Percentiles rank a stretch among this genome's conserved stretches.
Conservation (phyloP, 2,797 vertebrate genomes). For the Morus bassanus region DNA sequence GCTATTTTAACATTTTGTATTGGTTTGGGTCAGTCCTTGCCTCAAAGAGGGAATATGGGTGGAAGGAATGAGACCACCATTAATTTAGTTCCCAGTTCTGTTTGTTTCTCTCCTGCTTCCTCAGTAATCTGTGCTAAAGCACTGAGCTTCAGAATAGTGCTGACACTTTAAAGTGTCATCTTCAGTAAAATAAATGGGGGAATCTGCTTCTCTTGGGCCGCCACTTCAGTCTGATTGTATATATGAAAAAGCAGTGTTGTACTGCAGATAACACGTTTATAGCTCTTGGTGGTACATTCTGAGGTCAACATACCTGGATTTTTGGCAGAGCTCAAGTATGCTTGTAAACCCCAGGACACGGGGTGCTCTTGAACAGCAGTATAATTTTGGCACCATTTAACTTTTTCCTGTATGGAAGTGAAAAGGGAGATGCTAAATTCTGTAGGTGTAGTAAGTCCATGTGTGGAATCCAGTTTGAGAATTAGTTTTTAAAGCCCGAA, state of each 20-base stretch:
- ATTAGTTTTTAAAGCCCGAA: background rate
- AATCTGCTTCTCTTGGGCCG: background rate
- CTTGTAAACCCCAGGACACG: background rate
- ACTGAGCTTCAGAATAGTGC: background rate
- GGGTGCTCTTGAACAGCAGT: fast-evolving
- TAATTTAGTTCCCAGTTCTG: background rate
- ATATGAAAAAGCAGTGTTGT: background rate
- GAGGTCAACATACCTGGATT: background rate
- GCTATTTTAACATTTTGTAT: background rate
- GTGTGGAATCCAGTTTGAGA: background rate
- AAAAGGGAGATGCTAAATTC: background rate
- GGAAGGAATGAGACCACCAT: fast-evolving
- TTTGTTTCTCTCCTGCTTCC: background rate
- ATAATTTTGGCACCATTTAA: background rate
- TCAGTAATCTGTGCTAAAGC: background rate
- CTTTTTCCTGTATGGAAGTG: background rate
- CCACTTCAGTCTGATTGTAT: background rate
- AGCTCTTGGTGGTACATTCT: background rate
- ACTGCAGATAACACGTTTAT: fast-evolving
- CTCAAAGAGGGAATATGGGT: background rate
- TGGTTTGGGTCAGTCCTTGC: background rate
- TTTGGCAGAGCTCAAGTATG: background rate
- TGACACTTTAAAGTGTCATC: background rate
- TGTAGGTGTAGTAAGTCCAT: background rate
- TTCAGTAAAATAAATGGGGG: background rate